Evolutionary conservation across 1,140 invertebrate species (phyloP).

Genomic region (Trissolcus basalis): DNA sequence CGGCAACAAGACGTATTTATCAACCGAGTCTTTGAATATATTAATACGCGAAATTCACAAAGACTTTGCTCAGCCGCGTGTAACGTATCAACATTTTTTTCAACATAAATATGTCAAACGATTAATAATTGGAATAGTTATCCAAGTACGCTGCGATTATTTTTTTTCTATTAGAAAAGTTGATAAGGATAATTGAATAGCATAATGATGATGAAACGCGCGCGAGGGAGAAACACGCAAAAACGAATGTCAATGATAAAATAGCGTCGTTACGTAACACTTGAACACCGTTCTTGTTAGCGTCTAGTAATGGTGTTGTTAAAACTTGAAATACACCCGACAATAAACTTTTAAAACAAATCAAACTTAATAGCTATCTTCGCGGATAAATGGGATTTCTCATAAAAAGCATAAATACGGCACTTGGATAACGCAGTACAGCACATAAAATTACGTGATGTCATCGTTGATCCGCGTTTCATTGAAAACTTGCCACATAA

Average conservation of each 20-base stretch:
- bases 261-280: constrained; percentile 50
- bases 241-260: constrained; percentile 59
- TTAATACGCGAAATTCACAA: constrained; percentile 55
- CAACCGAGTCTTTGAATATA: constrained; percentile 45
- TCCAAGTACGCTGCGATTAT: constrained; percentile 44
- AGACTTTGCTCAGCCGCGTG: constrained; percentile 47
- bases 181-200: constrained; percentile 58
- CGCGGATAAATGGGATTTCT: constrained; percentile 51
- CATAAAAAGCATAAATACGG: constrained; percentile 49
- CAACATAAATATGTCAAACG: constrained; percentile 53
- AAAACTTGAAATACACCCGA: constrained; percentile 54
- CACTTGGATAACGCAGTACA: constrained; percentile 49
- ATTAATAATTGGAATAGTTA: constrained; percentile 60
- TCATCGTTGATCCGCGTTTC: constrained; percentile 54
- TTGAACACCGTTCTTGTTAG: constrained; percentile 51
- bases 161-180: constrained; percentile 49
- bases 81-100: constrained; percentile 47
- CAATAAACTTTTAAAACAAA: constrained; percentile 60
- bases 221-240: constrained; percentile 41
- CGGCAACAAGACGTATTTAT: constrained; percentile 34
- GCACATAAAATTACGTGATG: constrained; percentile 57
- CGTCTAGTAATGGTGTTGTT: constrained; percentile 56
- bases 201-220: constrained; percentile 53
- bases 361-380: constrained; percentile 58
- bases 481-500: constrained; percentile 31